Percentiles rank a stretch among this genome's conserved stretches.
Evolutionary conservation across 2,888 invertebrate species (phyloP).

Genomic region (Xylocampa areola): DNA sequence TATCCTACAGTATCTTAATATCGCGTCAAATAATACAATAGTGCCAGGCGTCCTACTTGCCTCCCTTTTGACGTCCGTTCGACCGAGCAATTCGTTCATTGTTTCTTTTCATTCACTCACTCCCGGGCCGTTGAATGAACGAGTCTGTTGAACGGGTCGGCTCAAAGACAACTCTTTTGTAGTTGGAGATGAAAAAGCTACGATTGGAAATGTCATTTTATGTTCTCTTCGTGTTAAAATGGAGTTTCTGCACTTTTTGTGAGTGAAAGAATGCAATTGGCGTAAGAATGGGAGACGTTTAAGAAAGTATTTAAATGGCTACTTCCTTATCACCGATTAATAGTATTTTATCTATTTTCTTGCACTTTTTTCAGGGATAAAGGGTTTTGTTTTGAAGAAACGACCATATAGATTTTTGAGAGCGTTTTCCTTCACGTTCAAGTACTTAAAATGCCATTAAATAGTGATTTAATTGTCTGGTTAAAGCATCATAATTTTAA

Average conservation of each 20-base stretch:
- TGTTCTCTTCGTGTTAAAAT: slow-evolving; percentile 60
- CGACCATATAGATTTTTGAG: too few species aligned
- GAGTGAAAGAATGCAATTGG: slow-evolving; percentile 48
- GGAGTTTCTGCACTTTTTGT: slow-evolving; percentile 53
- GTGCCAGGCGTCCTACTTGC: slow-evolving; percentile 55
- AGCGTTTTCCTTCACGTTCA: too few species aligned
- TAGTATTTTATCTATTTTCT: too few species aligned
- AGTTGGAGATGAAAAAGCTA: slow-evolving; percentile 63
- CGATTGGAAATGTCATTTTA: slow-evolving; percentile 68
- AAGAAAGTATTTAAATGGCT: slow-evolving; percentile 36
- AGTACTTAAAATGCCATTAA: too few species aligned
- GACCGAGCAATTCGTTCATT: slow-evolving; percentile 67
- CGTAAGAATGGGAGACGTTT: slow-evolving; percentile 39
- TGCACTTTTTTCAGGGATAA: too few species aligned
- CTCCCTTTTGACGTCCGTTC: slow-evolving; percentile 61
- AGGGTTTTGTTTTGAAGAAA: too few species aligned
- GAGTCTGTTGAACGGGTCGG: slow-evolving; percentile 67
- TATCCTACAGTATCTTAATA: slow-evolving; percentile 50
- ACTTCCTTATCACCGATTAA: slow-evolving; percentile 22
- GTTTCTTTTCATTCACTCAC: slow-evolving; percentile 70
- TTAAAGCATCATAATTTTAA: too few species aligned
- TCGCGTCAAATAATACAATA: slow-evolving; percentile 58
- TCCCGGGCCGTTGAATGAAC: slow-evolving; percentile 62
- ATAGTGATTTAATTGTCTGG: too few species aligned
- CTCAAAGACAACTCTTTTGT: slow-evolving; percentile 78